Evolutionary conservation across 2,113 vertebrate genomes (phyloP).

Genomic region (Egretta garzetta): DNA sequence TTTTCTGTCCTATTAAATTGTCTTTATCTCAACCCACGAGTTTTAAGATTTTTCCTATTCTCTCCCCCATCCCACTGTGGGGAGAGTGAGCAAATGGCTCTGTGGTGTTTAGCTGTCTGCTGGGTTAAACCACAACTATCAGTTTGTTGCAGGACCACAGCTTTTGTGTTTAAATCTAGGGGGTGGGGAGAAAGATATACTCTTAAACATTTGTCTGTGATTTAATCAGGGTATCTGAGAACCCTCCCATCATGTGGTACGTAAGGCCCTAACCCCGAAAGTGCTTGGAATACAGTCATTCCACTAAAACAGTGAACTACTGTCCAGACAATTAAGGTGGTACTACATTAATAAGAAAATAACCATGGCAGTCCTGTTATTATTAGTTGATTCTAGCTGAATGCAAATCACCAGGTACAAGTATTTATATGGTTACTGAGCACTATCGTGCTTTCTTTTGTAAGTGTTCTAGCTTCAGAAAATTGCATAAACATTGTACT

Average conservation of each 20-base stretch:
- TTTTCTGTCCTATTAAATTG: too few relatives aligned
- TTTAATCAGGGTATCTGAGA: not conserved
- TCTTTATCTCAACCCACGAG: too few relatives aligned
- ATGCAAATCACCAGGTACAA: not conserved
- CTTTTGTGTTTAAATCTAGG: not conserved
- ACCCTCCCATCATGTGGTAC: not conserved
- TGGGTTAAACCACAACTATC: not conserved
- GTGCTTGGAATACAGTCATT: not conserved
- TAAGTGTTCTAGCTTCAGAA: not conserved
- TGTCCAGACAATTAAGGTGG: not conserved
- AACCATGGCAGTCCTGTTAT: not conserved
- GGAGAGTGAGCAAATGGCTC: too few relatives aligned
- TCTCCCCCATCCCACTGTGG: too few relatives aligned
- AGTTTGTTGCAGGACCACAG: not conserved
- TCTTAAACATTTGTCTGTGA: not conserved
- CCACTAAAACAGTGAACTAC: not conserved
- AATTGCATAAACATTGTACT: not conserved
- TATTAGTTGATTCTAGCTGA: not conserved
- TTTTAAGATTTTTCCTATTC: too few relatives aligned
- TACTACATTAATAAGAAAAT: not conserved
- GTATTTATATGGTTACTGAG: not conserved
- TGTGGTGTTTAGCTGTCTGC: not conserved
- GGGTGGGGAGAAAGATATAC: not conserved
- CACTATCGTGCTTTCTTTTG: not conserved
- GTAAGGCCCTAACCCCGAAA: not conserved